These are phyloP conservation scores for Etia nguti DNA, from an alignment of 2,113 vertebrate genomes.

Conservation along the genomic window DNA sequence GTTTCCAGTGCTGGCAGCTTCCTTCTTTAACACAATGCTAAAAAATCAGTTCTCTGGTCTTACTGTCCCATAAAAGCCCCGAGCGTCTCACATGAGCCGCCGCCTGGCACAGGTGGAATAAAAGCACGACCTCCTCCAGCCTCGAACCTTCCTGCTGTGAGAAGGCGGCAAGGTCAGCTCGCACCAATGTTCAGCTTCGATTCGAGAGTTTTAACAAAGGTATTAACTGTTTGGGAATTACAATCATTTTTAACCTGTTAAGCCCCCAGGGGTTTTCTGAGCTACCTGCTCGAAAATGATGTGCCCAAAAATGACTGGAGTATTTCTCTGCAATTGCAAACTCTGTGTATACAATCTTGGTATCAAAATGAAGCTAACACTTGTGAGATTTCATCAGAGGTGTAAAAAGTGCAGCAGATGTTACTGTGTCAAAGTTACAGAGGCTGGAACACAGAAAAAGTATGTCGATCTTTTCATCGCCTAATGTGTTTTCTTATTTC, in stretches of 20 bases:
- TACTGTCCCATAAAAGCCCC: too few species aligned
- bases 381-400: too few species aligned
- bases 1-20: background rate
- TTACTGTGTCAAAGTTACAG: too few species aligned
- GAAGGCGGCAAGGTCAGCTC: background rate
- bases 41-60: background rate
- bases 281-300: background rate
- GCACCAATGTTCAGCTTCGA: too few species aligned
- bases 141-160: background rate
- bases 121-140: background rate
- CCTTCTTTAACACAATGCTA: background rate
- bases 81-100: background rate
- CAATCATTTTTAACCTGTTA: background rate
- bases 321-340: too few species aligned
- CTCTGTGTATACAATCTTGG: too few species aligned
- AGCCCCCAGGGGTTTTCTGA: background rate
- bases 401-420: too few species aligned
- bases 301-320: too few species aligned
- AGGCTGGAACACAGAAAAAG: too few species aligned
- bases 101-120: background rate
- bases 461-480: too few species aligned
- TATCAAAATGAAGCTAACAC: too few species aligned
- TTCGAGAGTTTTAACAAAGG: rapidly evolving
- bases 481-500: too few species aligned
- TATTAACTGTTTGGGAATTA: background rate